These are phyloP conservation scores for Eulemur coronatus DNA, from an alignment of 2,797 vertebrate species.

Conservation along the genomic window DNA sequence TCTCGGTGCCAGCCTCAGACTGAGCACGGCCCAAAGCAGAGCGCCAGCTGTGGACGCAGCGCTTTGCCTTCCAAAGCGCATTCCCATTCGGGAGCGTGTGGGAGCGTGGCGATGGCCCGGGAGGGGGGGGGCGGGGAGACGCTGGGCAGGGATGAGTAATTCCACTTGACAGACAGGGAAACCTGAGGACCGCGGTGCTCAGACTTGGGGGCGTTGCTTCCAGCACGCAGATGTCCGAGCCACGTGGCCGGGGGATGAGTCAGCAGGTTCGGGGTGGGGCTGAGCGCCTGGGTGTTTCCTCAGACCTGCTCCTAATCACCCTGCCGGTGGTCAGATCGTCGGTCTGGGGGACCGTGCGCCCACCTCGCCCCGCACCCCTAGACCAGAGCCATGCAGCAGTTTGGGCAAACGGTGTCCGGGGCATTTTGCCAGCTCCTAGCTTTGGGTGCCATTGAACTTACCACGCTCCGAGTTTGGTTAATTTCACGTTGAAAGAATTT, in stretches of 20 bases:
- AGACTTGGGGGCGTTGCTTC: conserved; percentile 8
- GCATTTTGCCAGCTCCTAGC: neutral
- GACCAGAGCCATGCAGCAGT: neutral
- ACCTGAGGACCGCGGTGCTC: neutral
- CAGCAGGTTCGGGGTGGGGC: conserved; percentile 54
- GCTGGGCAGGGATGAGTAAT: conserved; percentile 46
- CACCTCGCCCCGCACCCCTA: fast-evolving
- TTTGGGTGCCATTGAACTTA: neutral
- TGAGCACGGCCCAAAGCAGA: neutral
- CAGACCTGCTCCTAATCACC: neutral
- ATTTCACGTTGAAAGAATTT: neutral
- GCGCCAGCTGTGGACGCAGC: neutral
- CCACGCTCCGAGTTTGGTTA: neutral
- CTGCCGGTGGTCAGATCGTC: neutral
- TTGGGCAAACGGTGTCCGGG: fast-evolving
- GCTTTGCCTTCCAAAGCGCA: neutral
- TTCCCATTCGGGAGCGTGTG: neutral
- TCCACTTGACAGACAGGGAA: neutral
- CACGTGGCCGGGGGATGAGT: conserved; percentile 59
- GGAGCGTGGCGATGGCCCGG: neutral
- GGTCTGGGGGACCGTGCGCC: fast-evolving
- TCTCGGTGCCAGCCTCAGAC: neutral
- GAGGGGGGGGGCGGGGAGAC: neutral
- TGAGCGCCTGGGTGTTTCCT: neutral
- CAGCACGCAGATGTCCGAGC: neutral